These are phyloP conservation scores for Drosophila pachea DNA, from an alignment of 1,140 invertebrate species.

Conservation along the genomic window DNA sequence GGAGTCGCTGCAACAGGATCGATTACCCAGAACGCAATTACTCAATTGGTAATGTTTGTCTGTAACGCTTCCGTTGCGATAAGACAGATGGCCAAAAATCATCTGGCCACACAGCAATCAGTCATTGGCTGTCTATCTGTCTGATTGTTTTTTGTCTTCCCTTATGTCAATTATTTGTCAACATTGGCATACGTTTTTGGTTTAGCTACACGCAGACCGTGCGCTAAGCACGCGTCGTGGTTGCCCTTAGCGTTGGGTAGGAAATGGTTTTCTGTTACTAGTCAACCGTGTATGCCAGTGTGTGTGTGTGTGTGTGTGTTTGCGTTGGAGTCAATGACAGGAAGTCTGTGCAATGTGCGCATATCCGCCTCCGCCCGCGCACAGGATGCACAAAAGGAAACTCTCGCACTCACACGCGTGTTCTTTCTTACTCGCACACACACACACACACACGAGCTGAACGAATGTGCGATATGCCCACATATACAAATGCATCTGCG, in stretches of 20 bases:
- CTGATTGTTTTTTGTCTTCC: slow-evolving; percentile 16
- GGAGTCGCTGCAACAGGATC: neutral
- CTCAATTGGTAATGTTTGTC: slow-evolving; percentile 14
- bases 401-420: slow-evolving; percentile 26
- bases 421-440: slow-evolving; percentile 14
- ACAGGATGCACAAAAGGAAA: slow-evolving; percentile 72
- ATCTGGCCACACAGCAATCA: slow-evolving; percentile 25
- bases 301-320: slow-evolving; percentile 20
- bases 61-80: slow-evolving; percentile 41
- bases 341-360: slow-evolving; percentile 67
- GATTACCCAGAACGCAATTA: slow-evolving; percentile 1
- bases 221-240: slow-evolving; percentile 57
- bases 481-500: slow-evolving; percentile 34
- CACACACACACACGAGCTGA: neutral
- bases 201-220: slow-evolving; percentile 21
- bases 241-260: slow-evolving; percentile 30
- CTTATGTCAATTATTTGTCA: slow-evolving; percentile 23
- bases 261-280: slow-evolving; percentile 71
- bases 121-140: slow-evolving; percentile 7
- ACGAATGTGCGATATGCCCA: slow-evolving; percentile 44
- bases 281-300: slow-evolving; percentile 11
- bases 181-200: slow-evolving; percentile 49
- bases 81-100: slow-evolving; percentile 8
- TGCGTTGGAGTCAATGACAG: slow-evolving; percentile 70
- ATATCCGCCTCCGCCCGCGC: slow-evolving; percentile 70